Evolutionary conservation across 2,797 vertebrate species (phyloP).

Genomic region (Phaenicophaeus curvirostris): DNA sequence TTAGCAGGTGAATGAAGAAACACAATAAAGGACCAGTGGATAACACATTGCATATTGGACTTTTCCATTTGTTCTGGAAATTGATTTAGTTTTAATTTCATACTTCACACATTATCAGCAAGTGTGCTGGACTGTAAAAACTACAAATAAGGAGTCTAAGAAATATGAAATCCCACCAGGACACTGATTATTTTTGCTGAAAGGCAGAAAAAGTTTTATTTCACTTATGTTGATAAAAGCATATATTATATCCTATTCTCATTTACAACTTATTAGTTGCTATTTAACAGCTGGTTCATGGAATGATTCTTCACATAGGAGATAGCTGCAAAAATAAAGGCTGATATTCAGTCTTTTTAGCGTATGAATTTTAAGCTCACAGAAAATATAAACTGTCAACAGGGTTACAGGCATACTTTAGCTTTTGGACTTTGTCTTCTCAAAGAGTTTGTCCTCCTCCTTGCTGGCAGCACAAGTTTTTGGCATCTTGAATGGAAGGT

Average conservation of each 20-base stretch:
- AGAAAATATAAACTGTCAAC: not conserved
- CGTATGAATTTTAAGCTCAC: not conserved
- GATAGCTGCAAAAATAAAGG: not conserved
- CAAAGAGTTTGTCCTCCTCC: not conserved
- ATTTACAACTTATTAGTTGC: conserved; percentile 6
- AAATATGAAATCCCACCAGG: conserved; percentile 1
- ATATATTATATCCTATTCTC: not conserved
- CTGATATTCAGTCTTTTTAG: not conserved
- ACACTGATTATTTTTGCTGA: conserved; percentile 14
- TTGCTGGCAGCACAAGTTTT: not conserved
- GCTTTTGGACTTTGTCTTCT: not conserved
- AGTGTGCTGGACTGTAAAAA: conserved; percentile 4
- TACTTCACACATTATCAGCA: conserved; percentile 16
- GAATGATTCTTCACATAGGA: not conserved
- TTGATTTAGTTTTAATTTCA: conserved; percentile 34
- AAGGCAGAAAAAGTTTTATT: conserved; percentile 43
- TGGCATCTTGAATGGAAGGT: not conserved
- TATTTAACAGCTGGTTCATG: not conserved
- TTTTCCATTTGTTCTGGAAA: conserved; percentile 33
- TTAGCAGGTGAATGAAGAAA: conserved; percentile 25
- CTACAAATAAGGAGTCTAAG: not conserved
- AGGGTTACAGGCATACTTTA: not conserved
- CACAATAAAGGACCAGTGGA: not conserved
- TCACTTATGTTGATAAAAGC: conserved; percentile 6
- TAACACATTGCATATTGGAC: not conserved